Base-by-base conservation (phyloP, 2,797 vertebrate genomes). In the Coranthus polyacanthus region DNA sequence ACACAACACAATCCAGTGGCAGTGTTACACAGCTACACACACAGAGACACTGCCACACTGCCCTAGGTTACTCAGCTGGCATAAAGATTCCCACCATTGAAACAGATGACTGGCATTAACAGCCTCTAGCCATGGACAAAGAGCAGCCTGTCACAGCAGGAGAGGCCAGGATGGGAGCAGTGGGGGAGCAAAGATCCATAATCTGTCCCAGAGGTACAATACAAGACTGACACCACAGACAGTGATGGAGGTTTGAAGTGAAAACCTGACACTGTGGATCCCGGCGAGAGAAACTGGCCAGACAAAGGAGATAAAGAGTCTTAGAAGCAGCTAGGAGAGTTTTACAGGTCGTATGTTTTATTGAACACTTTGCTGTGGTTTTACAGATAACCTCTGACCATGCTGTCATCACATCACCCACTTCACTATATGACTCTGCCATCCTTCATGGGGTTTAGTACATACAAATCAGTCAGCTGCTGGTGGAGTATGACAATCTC, bases 241-340 rank as follows among this genome's bases (percentile, higher is more conserved):
- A 24, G 0, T 49, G 45, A 61, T 21, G 45, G 41, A 52, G 42
- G 49, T 26, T 74, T 67, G 20, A 34, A 50, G 44, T 42, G 44
- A 49, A 37, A 58, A 29, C 15, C 21, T 57, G 55, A 36, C 10
- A n/a, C 36, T 41, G n/a, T 53, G 26, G 17, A 18, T 49, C 21
- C 54, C 50, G 15, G 6, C 13, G 10, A 43, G 21, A 36, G 52
- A 47, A 10, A 21, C 1, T 12, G 21, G 49, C 12, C 5, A 13
- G 26, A 43, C 6, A 2, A 18, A 36, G 13, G 17, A 18, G 26
- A 4, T 26, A 26, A 26, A 18, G 15, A 26, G 24, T 43, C 12
- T 51, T 8, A 22, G 22, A 13, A 6, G 32, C 13, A 21, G 21
- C 42, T 8, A 12, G 5, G 44, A 16, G 29, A 36, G 36, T 57